phyloP scores from a whole-genome alignment of 2,113 vertebrate genomes.

The Hylia prasina region DNA sequence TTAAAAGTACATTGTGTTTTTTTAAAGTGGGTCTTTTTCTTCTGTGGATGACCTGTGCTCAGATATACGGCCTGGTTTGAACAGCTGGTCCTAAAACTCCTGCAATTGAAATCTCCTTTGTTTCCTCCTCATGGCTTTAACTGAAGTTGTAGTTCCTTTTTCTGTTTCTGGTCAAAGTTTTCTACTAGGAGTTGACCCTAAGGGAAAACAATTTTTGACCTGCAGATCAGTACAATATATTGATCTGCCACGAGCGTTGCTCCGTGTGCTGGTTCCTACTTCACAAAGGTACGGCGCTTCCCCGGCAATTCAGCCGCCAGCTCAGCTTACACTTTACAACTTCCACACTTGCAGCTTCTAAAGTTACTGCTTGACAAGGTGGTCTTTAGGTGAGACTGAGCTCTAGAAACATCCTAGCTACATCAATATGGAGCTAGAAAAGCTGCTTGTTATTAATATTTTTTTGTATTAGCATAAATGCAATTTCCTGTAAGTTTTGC shows the following conservation, averaged over 20 bases:
- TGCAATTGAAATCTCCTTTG: neutral
- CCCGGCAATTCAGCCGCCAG: neutral
- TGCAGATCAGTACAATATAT: accelerated
- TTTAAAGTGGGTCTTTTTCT: neutral
- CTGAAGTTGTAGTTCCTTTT: neutral
- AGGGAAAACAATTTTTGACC: neutral
- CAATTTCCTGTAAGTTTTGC: neutral
- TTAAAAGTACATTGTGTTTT: accelerated
- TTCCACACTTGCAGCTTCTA: neutral
- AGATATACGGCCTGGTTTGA: neutral
- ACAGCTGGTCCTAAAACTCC: neutral
- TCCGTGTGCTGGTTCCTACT: neutral
- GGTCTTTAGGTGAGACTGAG: neutral
- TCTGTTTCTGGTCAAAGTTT: neutral
- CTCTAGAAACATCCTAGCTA: neutral
- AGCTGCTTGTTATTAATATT: neutral
- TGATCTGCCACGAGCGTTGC: neutral
- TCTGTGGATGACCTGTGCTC: neutral
- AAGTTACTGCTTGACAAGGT: neutral
- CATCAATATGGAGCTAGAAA: neutral
- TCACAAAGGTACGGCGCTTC: accelerated
- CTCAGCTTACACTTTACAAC: neutral
- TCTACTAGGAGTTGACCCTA: neutral
- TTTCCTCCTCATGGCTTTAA: neutral
- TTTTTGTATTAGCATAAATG: neutral